These are phyloP conservation scores for Urocitellus parryii DNA, from an alignment of 2,113 vertebrate species.

Conservation along the genomic window DNA sequence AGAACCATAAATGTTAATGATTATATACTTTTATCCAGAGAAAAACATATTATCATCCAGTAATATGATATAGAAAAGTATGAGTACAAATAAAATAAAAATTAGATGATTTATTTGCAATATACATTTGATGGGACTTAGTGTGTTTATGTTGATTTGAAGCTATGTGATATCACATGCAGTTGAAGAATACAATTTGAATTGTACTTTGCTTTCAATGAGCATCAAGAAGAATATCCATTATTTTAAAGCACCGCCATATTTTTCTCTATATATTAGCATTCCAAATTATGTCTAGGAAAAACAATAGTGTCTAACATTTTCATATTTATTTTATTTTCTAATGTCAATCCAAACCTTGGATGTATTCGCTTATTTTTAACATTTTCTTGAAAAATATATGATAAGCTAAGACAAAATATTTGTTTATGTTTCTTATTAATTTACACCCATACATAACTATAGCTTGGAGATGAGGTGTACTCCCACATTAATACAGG, in stretches of 20 bases:
- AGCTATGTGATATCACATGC: neutral
- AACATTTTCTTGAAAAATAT: neutral
- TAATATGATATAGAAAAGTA: conserved; percentile 52
- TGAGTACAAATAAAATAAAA: conserved; percentile 50
- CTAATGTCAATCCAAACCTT: neutral
- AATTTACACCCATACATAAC: neutral
- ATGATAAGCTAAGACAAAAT: neutral
- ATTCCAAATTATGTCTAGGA: neutral
- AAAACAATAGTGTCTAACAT: neutral
- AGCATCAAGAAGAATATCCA: conserved; percentile 25
- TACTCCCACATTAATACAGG: no score
- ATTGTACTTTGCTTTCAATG: conserved; percentile 18
- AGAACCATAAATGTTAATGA: conserved; percentile 78
- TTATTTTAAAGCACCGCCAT: neutral
- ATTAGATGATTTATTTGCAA: conserved; percentile 65
- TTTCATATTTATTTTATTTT: conserved; percentile 5
- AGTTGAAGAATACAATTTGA: neutral
- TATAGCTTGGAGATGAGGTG: no score
- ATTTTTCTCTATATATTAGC: conserved; percentile 1
- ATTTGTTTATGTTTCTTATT: neutral
- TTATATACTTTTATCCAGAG: conserved; percentile 65
- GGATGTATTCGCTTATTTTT: neutral
- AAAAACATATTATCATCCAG: conserved; percentile 43
- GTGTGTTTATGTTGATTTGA: neutral
- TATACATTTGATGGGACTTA: neutral